Conservation (phyloP, 2,797 vertebrate species). For the Rhynchotus rufescens region DNA sequence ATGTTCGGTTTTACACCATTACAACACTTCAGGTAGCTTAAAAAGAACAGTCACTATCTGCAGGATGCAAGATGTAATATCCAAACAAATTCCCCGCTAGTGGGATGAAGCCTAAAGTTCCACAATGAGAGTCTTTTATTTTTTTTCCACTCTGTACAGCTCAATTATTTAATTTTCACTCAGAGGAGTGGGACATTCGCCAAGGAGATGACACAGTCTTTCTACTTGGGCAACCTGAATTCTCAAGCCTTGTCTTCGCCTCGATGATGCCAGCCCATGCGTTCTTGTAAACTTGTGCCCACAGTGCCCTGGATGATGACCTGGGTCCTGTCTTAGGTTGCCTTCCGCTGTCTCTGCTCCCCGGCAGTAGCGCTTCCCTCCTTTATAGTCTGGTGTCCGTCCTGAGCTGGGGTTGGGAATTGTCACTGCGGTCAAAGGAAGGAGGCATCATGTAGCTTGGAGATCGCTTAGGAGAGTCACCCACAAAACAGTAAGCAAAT, state of each 20-base stretch:
- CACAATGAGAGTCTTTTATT: background rate
- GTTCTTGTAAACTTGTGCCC: background rate
- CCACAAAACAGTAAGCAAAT: constrained; percentile 47
- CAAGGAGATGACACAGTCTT: background rate
- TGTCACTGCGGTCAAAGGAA: constrained; percentile 37
- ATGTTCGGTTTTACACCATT: background rate
- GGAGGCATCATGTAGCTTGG: constrained; percentile 31
- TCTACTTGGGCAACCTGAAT: background rate
- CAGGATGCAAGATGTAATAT: background rate
- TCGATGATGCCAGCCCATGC: background rate
- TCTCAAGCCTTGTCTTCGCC: background rate
- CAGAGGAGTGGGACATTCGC: background rate
- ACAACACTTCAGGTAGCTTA: background rate
- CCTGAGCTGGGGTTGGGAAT: constrained; percentile 42
- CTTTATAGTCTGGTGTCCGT: background rate
- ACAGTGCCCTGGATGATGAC: background rate
- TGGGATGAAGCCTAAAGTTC: background rate
- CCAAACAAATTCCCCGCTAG: background rate
- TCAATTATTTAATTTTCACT: constrained; percentile 8
- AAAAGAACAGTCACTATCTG: background rate
- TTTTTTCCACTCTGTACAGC: background rate
- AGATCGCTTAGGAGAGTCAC: constrained; percentile 55
- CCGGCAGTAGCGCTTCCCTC: background rate
- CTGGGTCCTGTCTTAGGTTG: background rate
- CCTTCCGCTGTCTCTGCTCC: constrained; percentile 8